Conservation (phyloP, 64 coral and sea anemone species). For the Dendrophyllia cribrosa region DNA sequence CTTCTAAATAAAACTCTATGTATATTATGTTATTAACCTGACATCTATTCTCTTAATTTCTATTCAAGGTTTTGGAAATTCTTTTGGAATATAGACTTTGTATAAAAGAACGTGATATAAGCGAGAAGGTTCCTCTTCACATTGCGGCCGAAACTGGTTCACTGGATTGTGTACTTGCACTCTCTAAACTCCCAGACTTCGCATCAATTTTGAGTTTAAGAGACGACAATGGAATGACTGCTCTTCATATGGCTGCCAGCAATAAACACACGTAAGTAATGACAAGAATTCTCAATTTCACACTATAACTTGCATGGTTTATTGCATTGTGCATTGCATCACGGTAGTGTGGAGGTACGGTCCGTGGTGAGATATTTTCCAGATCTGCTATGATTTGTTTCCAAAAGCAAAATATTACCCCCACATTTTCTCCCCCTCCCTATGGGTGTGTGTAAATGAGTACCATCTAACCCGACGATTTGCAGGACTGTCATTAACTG, state of each 20-base stretch:
- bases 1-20: too few relatives aligned
- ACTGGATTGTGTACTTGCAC: neutral
- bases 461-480: too few relatives aligned
- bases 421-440: too few relatives aligned
- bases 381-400: too few relatives aligned
- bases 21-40: too few relatives aligned
- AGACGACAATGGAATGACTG: constrained; percentile 24
- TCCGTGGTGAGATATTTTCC: too few relatives aligned
- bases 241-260: constrained; percentile 54
- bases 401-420: too few relatives aligned
- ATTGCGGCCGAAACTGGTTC: constrained; percentile 31
- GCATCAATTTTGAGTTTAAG: neutral
- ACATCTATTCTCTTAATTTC: neutral
- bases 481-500: too few relatives aligned
- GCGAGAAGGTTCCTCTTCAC: constrained; percentile 38
- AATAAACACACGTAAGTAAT: constrained; percentile 31
- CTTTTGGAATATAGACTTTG: neutral
- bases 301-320: too few relatives aligned
- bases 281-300: neutral
- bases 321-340: too few relatives aligned
- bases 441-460: too few relatives aligned
- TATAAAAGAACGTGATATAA: neutral
- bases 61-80: neutral
- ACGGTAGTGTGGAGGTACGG: too few relatives aligned
- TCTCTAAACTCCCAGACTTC: neutral